These are phyloP conservation scores for Atrina japonica DNA, from an alignment of 2,888 invertebrate genomes.

Conservation along the genomic window DNA sequence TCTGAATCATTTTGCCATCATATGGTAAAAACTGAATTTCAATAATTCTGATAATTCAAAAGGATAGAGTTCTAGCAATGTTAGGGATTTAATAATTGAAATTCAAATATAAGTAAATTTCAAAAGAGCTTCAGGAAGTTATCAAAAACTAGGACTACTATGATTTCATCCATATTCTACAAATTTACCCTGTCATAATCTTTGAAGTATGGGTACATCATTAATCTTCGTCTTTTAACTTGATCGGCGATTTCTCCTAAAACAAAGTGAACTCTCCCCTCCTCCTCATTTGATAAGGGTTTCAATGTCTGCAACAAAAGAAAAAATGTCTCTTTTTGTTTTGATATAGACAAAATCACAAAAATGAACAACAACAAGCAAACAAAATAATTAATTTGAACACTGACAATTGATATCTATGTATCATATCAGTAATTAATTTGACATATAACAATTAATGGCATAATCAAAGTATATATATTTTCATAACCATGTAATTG, in stretches of 20 bases:
- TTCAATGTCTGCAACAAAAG: conserved; percentile 69
- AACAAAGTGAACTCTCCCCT: conserved; percentile 67
- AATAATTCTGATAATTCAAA: too few species aligned
- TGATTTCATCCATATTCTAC: too few species aligned
- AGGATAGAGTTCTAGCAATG: too few species aligned
- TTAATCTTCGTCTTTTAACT: conserved; percentile 75
- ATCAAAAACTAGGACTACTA: too few species aligned
- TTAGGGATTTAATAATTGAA: too few species aligned
- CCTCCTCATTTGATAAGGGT: conserved; percentile 70
- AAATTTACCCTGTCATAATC: conserved; percentile 79
- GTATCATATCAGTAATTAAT: too few species aligned
- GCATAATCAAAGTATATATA: too few species aligned
- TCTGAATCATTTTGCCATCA: neutral
- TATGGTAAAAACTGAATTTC: too few species aligned
- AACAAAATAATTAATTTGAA: neutral
- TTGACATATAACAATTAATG: too few species aligned
- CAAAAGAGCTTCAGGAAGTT: too few species aligned
- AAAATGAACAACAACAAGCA: neutral
- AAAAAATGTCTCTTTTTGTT: neutral
- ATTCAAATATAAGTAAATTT: too few species aligned
- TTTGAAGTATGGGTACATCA: conserved; percentile 80
- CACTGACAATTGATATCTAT: neutral
- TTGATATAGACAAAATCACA: neutral
- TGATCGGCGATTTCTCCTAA: conserved; percentile 72
- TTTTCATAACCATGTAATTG: too few species aligned